Percentiles rank a stretch among this genome's conserved stretches.
phyloP scores from a whole-genome alignment of 2,888 invertebrate species.

The Siphonodentalium dalli region DNA sequence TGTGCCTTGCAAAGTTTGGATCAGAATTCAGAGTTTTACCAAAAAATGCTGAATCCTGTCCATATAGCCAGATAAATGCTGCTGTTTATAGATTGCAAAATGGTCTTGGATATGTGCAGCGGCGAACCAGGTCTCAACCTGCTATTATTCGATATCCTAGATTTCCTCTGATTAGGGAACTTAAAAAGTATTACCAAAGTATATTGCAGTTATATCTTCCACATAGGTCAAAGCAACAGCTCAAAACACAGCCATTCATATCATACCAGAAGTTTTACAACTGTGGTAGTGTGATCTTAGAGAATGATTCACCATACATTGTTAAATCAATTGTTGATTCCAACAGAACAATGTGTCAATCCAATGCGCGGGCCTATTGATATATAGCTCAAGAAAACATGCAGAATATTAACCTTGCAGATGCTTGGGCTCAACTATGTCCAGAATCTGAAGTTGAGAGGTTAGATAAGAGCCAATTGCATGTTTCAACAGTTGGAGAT shows the following conservation, averaged over 20 bases:
- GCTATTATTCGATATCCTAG: constrained; percentile 11
- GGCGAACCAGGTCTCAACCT: constrained; percentile 1
- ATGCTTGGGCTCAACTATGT: constrained; percentile 5
- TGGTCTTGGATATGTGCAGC: constrained; percentile 2
- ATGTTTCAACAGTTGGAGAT: no score
- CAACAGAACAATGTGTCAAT: constrained; percentile 8
- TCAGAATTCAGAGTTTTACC: constrained; percentile 14
- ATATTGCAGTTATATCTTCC: constrained; percentile 8
- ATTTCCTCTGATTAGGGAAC: constrained; percentile 3
- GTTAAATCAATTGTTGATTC: neutral
- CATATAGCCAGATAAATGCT: no score
- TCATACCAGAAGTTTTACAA: no score
- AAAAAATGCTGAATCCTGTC: no score
- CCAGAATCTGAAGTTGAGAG: constrained; percentile 10
- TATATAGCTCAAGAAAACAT: constrained; percentile 12
- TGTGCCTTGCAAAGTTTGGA: constrained; percentile 20
- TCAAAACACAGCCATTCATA: no score
- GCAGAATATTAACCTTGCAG: constrained; percentile 6
- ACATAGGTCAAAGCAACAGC: constrained; percentile 10
- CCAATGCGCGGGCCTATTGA: neutral
- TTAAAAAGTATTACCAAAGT: constrained; percentile 7
- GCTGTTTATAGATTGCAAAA: constrained; percentile 1
- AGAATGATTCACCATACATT: no score
- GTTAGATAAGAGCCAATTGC: no score
- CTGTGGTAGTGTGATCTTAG: no score